Base-by-base conservation (phyloP, 2,888 invertebrate species). In the Pogonocherus hispidulus region DNA sequence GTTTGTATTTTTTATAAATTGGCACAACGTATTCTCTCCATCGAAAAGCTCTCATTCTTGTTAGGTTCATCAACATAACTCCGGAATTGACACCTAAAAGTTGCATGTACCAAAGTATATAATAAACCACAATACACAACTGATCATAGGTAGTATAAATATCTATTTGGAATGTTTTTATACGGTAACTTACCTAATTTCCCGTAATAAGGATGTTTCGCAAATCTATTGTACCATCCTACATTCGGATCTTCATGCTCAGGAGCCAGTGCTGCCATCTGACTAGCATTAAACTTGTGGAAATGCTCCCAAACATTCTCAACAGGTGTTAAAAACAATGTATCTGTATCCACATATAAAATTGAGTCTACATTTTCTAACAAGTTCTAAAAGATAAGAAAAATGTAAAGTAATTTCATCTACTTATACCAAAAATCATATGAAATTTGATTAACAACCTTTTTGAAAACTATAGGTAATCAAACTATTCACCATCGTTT, bases 1-100 rank as follows among this genome's bases (percentile, higher is more conserved):
- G 84, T 81, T 92, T 93, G 86, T 95, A 98, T 82, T 94, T 91
- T 74, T 93, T 90, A 86, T 95, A 94, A 76, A 96, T 93, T 2
- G 95, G 93, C 72, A 93, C 89, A 23, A 97, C 91, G 82, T 94
- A 93, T 69, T 93, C 90, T 67, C 91, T 91, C 97, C 98, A 98
- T 22, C 92, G 89, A 79, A 96, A 95, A 23, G 88, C 85, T 69
- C 97, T 87, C 94, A 98, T 95, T 80, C 95, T 89, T 0, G 97
- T 97, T 60, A 98, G 87, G 85, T 98, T 97, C 98, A 98, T 98
- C 57, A 98, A 85, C 97, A 98, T 98, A 0, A 98, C 97, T 37
- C 98, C 98, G 0, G 98, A 97, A 86, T 98, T 98, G 0, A 98
- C 91, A 67, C 98, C 98, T 93, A 80, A 57, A 81, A 79, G 54